phyloP scores from a whole-genome alignment of 2,113 vertebrate species.

The Heliornis fulica region DNA sequence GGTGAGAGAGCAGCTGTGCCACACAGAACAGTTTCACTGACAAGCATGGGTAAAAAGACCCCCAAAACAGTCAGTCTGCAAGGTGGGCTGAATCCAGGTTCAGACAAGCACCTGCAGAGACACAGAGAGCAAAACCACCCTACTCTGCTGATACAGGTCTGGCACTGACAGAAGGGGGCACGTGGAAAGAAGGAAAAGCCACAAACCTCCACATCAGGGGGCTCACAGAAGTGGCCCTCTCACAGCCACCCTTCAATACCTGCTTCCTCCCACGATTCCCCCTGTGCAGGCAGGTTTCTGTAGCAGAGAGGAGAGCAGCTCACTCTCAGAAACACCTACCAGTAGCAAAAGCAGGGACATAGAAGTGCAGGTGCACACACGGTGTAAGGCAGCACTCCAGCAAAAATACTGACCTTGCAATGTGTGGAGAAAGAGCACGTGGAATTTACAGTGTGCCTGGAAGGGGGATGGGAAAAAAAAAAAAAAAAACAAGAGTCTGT shows the following conservation, averaged over 20 bases:
- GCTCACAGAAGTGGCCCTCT: not conserved
- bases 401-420: not conserved
- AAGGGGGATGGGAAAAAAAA: not conserved
- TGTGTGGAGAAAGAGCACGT: not conserved
- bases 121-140: not conserved
- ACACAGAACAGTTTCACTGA: not conserved
- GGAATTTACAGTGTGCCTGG: constrained; percentile 7
- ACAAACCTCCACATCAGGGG: not conserved
- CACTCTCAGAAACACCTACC: not conserved
- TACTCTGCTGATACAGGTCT: not conserved
- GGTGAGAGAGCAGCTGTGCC: not conserved
- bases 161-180: not conserved
- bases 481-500: not conserved
- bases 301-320: not conserved
- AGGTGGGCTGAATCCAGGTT: not conserved
- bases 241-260: not conserved
- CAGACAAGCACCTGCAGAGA: not conserved
- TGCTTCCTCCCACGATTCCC: not conserved
- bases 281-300: not conserved
- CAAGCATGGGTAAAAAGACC: not conserved
- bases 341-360: not conserved
- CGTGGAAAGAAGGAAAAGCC: not conserved
- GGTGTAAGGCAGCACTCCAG: constrained; percentile 35
- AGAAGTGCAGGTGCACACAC: accelerated
- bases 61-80: not conserved